Percentiles rank a stretch among this genome's conserved stretches.
Conservation (phyloP, 92 coral and sea anemone genomes). For the Ricordea florida region DNA sequence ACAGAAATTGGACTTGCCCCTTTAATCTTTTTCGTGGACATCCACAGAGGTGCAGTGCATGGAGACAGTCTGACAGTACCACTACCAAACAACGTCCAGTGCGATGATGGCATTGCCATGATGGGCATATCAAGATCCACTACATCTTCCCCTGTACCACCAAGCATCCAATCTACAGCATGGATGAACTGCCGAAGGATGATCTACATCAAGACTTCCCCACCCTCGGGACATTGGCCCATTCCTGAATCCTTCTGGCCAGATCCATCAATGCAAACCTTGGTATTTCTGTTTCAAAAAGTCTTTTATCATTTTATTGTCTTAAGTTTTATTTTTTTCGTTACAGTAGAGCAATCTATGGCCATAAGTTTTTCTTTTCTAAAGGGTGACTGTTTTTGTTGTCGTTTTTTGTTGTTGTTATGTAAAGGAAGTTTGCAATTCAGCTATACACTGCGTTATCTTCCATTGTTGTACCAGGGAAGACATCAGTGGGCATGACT, state of each 20-base stretch:
- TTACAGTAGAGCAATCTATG: no score
- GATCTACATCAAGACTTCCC: slow-evolving; percentile 91
- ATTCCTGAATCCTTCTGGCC: slow-evolving; percentile 98
- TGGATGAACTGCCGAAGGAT: slow-evolving; percentile 96
- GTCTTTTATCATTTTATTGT: no score
- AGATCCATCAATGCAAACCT: slow-evolving; percentile 75
- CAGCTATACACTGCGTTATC: no score
- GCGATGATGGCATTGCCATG: slow-evolving; percentile 54
- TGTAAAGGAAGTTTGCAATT: no score
- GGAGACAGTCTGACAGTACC: slow-evolving; percentile 43
- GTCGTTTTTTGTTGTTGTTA: no score
- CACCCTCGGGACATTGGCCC: slow-evolving; percentile 98
- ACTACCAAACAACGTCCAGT: slow-evolving; percentile 22
- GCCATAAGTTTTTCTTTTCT: no score
- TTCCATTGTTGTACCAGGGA: no score
- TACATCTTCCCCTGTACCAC: slow-evolving; percentile 92
- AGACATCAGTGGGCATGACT: no score
- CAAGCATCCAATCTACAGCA: slow-evolving; percentile 69
- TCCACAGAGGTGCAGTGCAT: neutral
- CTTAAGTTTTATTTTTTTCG: no score
- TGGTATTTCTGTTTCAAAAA: slow-evolving; percentile 68
- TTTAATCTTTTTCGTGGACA: neutral
- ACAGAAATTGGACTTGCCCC: no score
- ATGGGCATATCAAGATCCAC: slow-evolving; percentile 72
- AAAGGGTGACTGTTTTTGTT: no score